Conservation (phyloP, 2,797 vertebrate genomes). For the Dromococcyx pavoninus region DNA sequence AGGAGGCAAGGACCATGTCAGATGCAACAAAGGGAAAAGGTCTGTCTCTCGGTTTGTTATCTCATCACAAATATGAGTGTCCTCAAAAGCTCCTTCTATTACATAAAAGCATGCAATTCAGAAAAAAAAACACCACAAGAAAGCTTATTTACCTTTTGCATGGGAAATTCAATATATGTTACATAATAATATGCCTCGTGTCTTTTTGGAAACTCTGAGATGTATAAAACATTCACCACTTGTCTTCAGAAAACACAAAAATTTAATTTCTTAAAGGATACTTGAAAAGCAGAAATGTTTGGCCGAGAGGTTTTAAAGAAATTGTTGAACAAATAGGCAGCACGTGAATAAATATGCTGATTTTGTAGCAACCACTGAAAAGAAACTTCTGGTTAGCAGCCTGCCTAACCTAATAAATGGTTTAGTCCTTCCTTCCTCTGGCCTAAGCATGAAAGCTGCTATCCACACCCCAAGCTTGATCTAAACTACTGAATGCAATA, state of each 20-base stretch:
- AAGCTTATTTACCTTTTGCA: background rate
- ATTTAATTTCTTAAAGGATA: background rate
- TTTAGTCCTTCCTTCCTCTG: slow-evolving; percentile 43
- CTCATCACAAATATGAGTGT: background rate
- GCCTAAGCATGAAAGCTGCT: background rate
- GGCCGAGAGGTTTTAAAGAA: background rate
- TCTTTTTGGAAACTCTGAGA: background rate
- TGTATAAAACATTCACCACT: background rate
- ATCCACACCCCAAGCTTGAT: background rate
- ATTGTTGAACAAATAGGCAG: background rate
- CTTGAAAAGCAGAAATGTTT: background rate
- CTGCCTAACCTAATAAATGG: background rate
- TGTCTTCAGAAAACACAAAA: background rate
- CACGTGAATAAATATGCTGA: background rate
- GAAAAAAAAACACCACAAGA: background rate
- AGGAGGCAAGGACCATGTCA: background rate
- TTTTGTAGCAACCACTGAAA: background rate
- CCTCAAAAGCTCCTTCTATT: background rate
- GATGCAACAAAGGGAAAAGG: background rate
- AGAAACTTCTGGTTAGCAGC: background rate
- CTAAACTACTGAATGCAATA: background rate
- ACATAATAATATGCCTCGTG: accelerated
- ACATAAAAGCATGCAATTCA: background rate
- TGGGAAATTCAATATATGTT: background rate
- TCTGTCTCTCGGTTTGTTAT: background rate